Evolutionary conservation across 2,113 vertebrate genomes (phyloP).

Genomic region (Camelus dromedarius): DNA sequence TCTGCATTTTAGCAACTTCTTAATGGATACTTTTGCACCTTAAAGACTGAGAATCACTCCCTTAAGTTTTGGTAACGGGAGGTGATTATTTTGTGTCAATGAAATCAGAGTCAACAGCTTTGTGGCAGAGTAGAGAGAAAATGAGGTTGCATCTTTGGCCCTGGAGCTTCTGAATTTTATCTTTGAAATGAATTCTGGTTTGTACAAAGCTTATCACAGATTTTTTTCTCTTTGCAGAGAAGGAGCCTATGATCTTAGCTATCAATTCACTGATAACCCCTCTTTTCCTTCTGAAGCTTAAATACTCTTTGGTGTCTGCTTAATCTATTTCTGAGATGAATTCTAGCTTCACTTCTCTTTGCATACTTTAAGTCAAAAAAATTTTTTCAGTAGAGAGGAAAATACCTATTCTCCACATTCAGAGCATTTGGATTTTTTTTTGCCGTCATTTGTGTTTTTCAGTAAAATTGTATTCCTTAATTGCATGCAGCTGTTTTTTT

Average conservation of each 20-base stretch:
- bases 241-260: slow-evolving; percentile 35
- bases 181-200: slow-evolving; percentile 61
- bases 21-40: background rate
- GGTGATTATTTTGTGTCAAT: background rate
- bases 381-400: background rate
- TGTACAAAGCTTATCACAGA: slow-evolving; percentile 1
- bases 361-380: background rate
- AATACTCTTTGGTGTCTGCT: slow-evolving; percentile 35
- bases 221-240: slow-evolving; percentile 48
- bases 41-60: background rate
- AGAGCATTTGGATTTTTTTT: background rate
- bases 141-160: background rate
- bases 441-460: background rate
- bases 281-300: slow-evolving; percentile 26
- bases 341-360: slow-evolving; percentile 34
- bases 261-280: slow-evolving; percentile 1
- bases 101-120: background rate
- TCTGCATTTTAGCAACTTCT: background rate
- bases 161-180: slow-evolving; percentile 12
- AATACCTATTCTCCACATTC: background rate
- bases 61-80: background rate
- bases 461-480: background rate
- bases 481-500: background rate
- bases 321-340: slow-evolving; percentile 57
- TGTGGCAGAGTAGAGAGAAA: background rate